phyloP scores from a whole-genome alignment of 1,140 invertebrate genomes.

The Centruroides vittatus region DNA sequence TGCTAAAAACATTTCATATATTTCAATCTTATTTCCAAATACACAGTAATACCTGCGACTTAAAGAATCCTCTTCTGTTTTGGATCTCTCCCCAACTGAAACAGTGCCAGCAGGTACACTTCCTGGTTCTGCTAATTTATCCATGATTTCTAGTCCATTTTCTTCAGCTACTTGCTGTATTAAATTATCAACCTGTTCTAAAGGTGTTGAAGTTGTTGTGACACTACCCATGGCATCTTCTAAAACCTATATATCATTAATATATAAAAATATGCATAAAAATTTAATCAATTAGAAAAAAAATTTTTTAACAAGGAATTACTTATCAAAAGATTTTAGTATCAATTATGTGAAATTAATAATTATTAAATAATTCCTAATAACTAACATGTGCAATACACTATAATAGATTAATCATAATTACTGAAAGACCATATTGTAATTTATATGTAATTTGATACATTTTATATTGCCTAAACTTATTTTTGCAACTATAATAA shows the following conservation, averaged over 20 bases:
- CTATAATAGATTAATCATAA: too few relatives aligned
- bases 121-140: slow-evolving; percentile 13
- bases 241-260: slow-evolving; percentile 59
- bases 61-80: slow-evolving; percentile 11
- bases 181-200: slow-evolving; percentile 76
- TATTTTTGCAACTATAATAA: too few relatives aligned
- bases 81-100: slow-evolving; percentile 6
- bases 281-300: too few relatives aligned
- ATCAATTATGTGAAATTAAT: too few relatives aligned
- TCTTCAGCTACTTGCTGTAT: slow-evolving; percentile 18
- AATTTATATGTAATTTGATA: too few relatives aligned
- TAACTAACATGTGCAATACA: too few relatives aligned
- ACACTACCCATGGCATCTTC: slow-evolving; percentile 97
- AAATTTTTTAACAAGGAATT: too few relatives aligned
- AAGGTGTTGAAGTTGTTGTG: slow-evolving; percentile 88
- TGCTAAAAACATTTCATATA: not conserved
- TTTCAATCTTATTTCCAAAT: not conserved
- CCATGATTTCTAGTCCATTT: slow-evolving; percentile 18
- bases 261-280: too few relatives aligned
- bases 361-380: too few relatives aligned
- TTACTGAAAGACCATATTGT: too few relatives aligned
- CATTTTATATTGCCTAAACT: too few relatives aligned
- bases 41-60: slow-evolving; percentile 7
- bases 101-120: slow-evolving; percentile 13
- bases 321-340: too few relatives aligned